Conservation (phyloP, 2,113 vertebrate genomes). For the Trematocara stigmaticum region DNA sequence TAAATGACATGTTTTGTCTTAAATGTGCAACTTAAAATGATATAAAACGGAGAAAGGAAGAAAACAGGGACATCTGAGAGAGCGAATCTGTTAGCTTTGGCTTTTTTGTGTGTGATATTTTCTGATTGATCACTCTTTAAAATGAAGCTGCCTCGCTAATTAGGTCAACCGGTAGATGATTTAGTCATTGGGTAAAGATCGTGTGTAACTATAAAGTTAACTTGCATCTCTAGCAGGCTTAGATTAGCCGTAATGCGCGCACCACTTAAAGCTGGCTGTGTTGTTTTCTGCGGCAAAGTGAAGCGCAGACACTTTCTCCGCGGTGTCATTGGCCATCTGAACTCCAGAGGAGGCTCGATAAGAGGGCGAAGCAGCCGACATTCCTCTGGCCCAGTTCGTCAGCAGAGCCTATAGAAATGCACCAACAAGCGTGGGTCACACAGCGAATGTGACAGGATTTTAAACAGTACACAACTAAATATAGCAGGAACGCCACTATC, state of each 20-base stretch:
- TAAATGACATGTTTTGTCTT: not conserved
- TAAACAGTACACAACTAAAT: conserved; percentile 83
- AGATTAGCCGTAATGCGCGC: not conserved
- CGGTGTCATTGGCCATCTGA: conserved; percentile 64
- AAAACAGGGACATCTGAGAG: not conserved
- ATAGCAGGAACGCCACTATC: conserved; percentile 76
- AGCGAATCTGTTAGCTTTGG: not conserved
- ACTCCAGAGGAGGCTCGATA: conserved; percentile 56
- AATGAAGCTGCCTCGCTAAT: not conserved
- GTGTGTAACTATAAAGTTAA: not conserved
- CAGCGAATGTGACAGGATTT: conserved; percentile 76
- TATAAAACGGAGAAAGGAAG: not conserved
- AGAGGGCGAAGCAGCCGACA: conserved; percentile 36
- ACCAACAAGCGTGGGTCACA: conserved; percentile 61
- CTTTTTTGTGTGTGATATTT: not conserved
- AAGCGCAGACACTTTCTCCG: conserved; percentile 14
- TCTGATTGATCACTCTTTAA: not conserved
- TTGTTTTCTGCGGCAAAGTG: not conserved
- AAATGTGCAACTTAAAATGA: not conserved
- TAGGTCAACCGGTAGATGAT: not conserved
- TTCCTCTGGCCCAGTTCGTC: conserved; percentile 53
- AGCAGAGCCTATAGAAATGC: conserved; percentile 66
- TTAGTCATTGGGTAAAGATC: not conserved
- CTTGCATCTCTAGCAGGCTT: not conserved
- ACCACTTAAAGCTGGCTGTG: not conserved